phyloP scores from a whole-genome alignment of 1,140 invertebrate species.

The Macrostomum lignano region DNA sequence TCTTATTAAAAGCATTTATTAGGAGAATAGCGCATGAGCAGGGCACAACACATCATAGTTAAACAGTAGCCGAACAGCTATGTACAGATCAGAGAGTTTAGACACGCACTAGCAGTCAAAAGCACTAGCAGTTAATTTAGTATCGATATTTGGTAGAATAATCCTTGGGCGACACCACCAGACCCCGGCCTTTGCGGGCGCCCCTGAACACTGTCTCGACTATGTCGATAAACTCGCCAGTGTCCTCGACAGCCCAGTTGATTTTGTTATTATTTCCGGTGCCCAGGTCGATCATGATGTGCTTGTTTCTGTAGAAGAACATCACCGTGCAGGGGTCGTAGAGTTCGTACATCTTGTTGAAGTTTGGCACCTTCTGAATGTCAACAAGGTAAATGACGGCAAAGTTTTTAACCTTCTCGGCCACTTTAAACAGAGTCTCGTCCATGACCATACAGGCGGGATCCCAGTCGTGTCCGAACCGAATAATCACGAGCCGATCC shows the following conservation, averaged over 20 bases:
- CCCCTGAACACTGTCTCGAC: conserved; percentile 89
- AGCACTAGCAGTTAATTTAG: conserved; percentile 31
- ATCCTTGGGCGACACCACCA: conserved; percentile 95
- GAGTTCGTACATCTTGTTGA: conserved; percentile 85
- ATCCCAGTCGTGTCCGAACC: conserved; percentile 98
- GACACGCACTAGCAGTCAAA: no score
- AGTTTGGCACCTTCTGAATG: conserved; percentile 89
- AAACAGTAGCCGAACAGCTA: no score
- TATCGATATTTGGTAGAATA: conserved; percentile 99
- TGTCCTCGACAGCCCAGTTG: conserved; percentile 93
- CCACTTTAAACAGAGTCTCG: conserved; percentile 73
- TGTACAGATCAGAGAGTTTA: no score
- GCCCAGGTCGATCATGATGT: conserved; percentile 98
- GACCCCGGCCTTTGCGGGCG: conserved; percentile 88
- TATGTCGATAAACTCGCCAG: conserved; percentile 98
- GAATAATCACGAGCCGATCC: conserved; percentile 76
- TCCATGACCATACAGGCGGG: conserved; percentile 99
- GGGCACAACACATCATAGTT: no score
- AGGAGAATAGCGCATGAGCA: no score
- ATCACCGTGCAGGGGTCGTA: conserved; percentile 97
- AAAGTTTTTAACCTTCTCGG: conserved; percentile 80
- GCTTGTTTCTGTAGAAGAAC: conserved; percentile 99
- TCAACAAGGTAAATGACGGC: conserved; percentile 90
- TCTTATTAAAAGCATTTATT: no score
- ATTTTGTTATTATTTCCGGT: conserved; percentile 99